These are phyloP conservation scores for Elysia chlorotica DNA, from an alignment of 1,140 invertebrate genomes.

Conservation along the genomic window DNA sequence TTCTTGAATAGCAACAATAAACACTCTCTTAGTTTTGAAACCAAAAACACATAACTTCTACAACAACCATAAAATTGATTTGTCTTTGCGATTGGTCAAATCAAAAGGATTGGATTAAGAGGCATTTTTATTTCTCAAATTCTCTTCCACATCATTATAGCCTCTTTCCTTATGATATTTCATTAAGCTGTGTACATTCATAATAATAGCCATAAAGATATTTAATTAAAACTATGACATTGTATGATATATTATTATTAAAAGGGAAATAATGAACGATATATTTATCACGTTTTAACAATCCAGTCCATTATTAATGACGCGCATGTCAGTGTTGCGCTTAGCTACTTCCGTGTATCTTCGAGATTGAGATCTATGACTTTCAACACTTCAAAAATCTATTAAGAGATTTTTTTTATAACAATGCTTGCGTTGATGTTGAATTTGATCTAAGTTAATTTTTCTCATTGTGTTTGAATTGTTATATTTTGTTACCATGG, in stretches of 20 bases:
- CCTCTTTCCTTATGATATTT: too few relatives aligned
- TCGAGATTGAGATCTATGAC: too few relatives aligned
- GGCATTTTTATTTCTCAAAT: too few relatives aligned
- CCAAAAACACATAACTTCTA: too few relatives aligned
- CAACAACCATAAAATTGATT: too few relatives aligned
- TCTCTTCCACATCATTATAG: too few relatives aligned
- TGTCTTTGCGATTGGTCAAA: too few relatives aligned
- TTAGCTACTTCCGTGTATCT: slow-evolving; percentile 3
- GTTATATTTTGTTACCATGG: slow-evolving; percentile 27
- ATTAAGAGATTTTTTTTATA: background rate
- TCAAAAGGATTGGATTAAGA: too few relatives aligned
- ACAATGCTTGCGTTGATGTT: background rate
- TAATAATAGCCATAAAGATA: background rate
- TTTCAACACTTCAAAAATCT: too few relatives aligned
- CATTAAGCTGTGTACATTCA: background rate
- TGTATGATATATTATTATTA: background rate
- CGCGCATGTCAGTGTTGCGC: background rate
- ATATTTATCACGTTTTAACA: background rate
- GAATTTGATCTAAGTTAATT: background rate
- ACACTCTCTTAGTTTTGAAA: too few relatives aligned
- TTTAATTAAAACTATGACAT: background rate
- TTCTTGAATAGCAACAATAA: too few relatives aligned
- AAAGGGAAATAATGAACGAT: background rate
- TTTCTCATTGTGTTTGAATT: background rate
- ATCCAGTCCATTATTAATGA: background rate